Evolutionary conservation across 2,888 invertebrate species (phyloP), one percentile per base, ranked within the genome.

Genomic region (Plebejus melissa): DNA sequence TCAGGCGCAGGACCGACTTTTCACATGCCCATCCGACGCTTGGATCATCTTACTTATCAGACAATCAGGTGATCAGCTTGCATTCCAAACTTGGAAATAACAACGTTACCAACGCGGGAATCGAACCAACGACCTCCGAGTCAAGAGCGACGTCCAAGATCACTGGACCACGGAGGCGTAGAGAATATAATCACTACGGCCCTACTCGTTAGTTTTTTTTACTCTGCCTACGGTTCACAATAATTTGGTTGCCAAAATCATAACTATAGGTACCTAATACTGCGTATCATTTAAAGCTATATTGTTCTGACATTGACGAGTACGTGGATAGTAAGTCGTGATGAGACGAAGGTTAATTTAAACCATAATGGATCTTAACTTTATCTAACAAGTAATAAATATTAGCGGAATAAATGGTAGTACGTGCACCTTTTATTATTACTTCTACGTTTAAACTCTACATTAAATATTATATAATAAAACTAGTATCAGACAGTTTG

Each of bases 301-400:
- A 60, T 22, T 32, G 5, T 16, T 9, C 11, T 65, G 32, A 65
- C 65, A 65, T 65, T 65, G 65, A 36, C 13, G 16, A 32, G 65
- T 13, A 32, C 16, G n/a, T 76, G 28, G 46, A 22, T 22, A 9
- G 46, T 71, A 22, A 28, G 71, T 78, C 83, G 82, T 83, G 83
- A 75, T 70, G 74, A 75, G 76, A 69, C 77, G 71, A 74, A 78
- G 74, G 77, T 76, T 74, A 57, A 74, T 76, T 74, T 70, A 57
- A 74, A 76, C 4, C 72, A 58, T 69, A 60, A 80, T 77, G 80
- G 79, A 81, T 81, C 82, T 82, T 81, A 77, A 74, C 79, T 80
- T 80, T 79, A 71, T 80, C 79, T 65, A 36, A 36, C 32, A 4
- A 4, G 80, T 80, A 86, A 87, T 85, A 88, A 89, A 89, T 88